These are phyloP conservation scores for Eupithecia exiguata DNA, from an alignment of 2,888 invertebrate species.

Conservation along the genomic window DNA sequence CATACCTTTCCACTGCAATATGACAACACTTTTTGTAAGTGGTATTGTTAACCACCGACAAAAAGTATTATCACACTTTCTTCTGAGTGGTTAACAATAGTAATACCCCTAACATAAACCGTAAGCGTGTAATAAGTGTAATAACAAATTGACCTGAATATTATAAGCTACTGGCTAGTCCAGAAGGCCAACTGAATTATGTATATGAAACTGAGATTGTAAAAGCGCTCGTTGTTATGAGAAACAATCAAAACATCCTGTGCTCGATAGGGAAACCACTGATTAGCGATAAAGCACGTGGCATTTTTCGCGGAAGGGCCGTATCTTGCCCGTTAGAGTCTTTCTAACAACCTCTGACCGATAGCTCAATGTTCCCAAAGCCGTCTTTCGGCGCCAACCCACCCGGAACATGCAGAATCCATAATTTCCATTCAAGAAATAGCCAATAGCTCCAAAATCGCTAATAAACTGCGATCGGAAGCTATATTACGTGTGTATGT, in stretches of 20 bases:
- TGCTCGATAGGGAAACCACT: conserved; percentile 26
- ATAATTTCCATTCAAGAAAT: conserved; percentile 10
- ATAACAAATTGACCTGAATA: too few relatives aligned
- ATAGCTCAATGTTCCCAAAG: conserved; percentile 50
- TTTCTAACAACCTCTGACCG: conserved; percentile 35
- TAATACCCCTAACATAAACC: neutral
- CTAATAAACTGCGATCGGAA: conserved; percentile 40
- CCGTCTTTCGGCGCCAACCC: conserved; percentile 50
- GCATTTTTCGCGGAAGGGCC: conserved; percentile 17
- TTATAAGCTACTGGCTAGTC: neutral
- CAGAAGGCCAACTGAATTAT: neutral
- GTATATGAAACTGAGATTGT: neutral
- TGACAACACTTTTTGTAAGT: conserved; percentile 38
- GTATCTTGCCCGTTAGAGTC: conserved; percentile 15
- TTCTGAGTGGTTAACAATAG: neutral
- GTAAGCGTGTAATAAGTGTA: neutral
- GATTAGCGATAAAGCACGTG: conserved; percentile 43
- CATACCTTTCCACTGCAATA: conserved; percentile 45
- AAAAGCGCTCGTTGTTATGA: conserved; percentile 14
- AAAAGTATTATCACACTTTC: neutral
- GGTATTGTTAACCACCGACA: conserved; percentile 5
- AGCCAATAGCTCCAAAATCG: conserved; percentile 45
- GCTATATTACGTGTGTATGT: conserved; percentile 32
- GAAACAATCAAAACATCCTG: conserved; percentile 33
- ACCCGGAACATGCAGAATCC: conserved; percentile 51